Conservation (phyloP, 2,888 invertebrate genomes). For the Pocota personata region DNA sequence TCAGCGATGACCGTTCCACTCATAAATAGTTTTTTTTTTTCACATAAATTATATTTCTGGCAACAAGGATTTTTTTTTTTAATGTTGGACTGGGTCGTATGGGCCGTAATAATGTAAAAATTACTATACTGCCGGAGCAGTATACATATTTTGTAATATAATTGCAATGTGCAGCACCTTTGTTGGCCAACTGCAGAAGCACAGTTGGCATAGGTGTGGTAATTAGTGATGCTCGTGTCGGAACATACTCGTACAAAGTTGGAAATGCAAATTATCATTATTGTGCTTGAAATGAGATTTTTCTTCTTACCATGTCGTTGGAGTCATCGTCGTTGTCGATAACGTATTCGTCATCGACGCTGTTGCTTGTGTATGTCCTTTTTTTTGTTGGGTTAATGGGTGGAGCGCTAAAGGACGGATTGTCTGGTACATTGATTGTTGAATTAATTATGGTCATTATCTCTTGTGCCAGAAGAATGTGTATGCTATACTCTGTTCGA, state of each 20-base stretch:
- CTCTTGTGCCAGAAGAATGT: slow-evolving; percentile 9
- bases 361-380: neutral
- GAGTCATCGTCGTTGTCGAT: neutral
- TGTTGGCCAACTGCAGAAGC: neutral
- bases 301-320: neutral
- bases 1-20: slow-evolving; percentile 49
- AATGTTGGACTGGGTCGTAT: no score
- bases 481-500: slow-evolving; percentile 9
- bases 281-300: slow-evolving; percentile 10
- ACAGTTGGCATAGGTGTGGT: slow-evolving; percentile 52
- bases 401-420: slow-evolving; percentile 25
- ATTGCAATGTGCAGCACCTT: slow-evolving; percentile 1
- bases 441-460: slow-evolving; percentile 63
- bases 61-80: neutral
- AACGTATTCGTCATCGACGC: neutral
- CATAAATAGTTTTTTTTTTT: slow-evolving; percentile 11
- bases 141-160: slow-evolving; percentile 9
- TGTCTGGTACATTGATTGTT: slow-evolving; percentile 47
- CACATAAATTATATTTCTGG: slow-evolving; percentile 49
- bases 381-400: neutral
- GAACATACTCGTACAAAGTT: slow-evolving; percentile 42
- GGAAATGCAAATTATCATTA: slow-evolving; percentile 14
- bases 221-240: slow-evolving; percentile 66
- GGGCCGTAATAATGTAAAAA: neutral
- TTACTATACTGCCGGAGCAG: neutral